Evolutionary conservation across 2,797 vertebrate genomes (phyloP), one percentile per base, ranked within the genome.

Genomic region (Psittacula echo): DNA sequence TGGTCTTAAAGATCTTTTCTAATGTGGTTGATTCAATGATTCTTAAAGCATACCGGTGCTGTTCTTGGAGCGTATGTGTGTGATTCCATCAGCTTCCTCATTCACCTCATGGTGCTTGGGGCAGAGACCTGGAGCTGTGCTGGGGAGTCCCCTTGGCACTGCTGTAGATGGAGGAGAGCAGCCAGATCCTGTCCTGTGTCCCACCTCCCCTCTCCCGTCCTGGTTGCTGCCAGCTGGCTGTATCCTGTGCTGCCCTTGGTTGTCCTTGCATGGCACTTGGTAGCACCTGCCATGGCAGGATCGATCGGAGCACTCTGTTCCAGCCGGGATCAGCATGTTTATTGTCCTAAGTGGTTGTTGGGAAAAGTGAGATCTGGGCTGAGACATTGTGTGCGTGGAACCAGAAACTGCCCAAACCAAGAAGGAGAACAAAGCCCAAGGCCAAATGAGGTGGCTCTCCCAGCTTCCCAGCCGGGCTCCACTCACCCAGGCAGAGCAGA

Each of bases 11-110:
- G n/a, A 11, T 34, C 56, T 58, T 58, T 16, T 24, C n/a, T 58
- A 34, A 58, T 16, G 56, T 24, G 32, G 14, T 58, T 34, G 56
- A 11, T 34, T 58, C 56, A 24, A 16, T 58, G 56, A 24, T 24
- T 85, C 26, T 70, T 27, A 20, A 48, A 24, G 11, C 47, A 0
- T 4, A 4, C 3, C 1, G 0, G 42, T 6, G 3, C 47, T 9
- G 54, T 1, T 34, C n/a, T 48, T 7, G 5, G 53, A 64, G 6
- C 8, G 0, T 1, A 30, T 0, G 45, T 0, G 53, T 17, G 20
- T 10, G 5, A 1, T 29, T 58, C n/a, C 3, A 11, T 34, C 70
- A 18, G 76, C 73, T 24, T 21, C 76, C 61, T 37, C 7, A 3
- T 29, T 41, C 6, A 3, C 26, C 65, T 34, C 3, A 7, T 23